A percentile compares a stretch with the other conserved stretches of the same genome.
These are phyloP conservation scores for Heliocidaris tuberculata DNA, from an alignment of 35 echinoderm and acorn worm species.

Conservation along the genomic window DNA sequence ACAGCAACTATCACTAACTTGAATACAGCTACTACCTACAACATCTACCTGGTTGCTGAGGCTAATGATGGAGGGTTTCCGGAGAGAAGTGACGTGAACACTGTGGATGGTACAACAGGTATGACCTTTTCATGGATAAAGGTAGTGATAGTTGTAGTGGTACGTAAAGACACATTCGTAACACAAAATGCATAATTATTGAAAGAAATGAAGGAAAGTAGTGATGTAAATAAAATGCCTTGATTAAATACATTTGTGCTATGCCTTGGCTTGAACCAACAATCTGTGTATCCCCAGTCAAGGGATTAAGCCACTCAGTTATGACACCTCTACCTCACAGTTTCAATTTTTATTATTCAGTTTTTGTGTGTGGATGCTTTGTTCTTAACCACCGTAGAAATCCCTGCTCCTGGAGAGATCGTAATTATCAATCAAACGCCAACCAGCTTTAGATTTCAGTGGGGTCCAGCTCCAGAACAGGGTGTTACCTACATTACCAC, in stretches of 20 bases:
- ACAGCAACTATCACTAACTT: background rate
- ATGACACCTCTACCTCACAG: background rate
- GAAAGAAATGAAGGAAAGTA: no score
- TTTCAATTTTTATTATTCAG: background rate
- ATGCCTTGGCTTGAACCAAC: no score
- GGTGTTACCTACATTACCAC: background rate
- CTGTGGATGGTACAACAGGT: background rate
- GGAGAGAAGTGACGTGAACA: background rate
- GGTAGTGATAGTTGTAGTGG: no score
- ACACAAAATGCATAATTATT: no score
- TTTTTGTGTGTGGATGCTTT: background rate
- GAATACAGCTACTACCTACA: background rate
- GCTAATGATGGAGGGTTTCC: background rate
- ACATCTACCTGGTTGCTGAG: background rate
- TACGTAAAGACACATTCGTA: no score
- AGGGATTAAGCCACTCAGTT: no score
- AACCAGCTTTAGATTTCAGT: background rate
- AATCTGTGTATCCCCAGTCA: no score
- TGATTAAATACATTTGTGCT: no score
- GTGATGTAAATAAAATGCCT: no score
- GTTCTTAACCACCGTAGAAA: background rate
- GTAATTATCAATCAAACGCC: background rate
- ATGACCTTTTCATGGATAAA: background rate
- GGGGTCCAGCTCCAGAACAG: background rate
- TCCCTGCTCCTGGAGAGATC: constrained; percentile 4